These are phyloP conservation scores for Chloromyia formosa DNA, from an alignment of 2,888 invertebrate genomes.

Conservation along the genomic window DNA sequence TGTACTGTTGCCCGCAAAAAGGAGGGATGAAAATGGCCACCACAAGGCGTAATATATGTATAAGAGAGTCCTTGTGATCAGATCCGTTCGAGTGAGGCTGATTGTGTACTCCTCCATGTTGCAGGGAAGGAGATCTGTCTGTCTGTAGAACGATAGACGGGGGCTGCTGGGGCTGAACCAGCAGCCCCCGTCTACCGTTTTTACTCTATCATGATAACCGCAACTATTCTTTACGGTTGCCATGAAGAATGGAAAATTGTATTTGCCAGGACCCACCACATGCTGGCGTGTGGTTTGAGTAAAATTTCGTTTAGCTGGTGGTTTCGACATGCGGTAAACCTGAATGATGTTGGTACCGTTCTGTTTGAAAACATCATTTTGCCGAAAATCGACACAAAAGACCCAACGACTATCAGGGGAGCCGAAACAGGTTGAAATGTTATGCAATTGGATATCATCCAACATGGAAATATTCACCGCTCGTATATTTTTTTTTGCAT, in stretches of 20 bases:
- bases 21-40: too few relatives aligned
- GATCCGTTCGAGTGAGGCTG: too few relatives aligned
- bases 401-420: not conserved
- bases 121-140: too few relatives aligned
- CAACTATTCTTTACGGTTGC: slow-evolving; percentile 37
- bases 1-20: too few relatives aligned
- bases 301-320: slow-evolving; percentile 38
- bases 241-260: slow-evolving; percentile 40
- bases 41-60: too few relatives aligned
- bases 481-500: not conserved
- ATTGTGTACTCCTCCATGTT: too few relatives aligned
- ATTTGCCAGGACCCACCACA: slow-evolving; percentile 29
- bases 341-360: slow-evolving; percentile 27
- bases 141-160: too few relatives aligned
- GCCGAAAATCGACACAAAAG: slow-evolving; percentile 18
- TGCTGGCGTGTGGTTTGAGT: slow-evolving; percentile 37
- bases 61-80: too few relatives aligned
- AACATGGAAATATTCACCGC: slow-evolving; percentile 12
- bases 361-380: slow-evolving; percentile 28
- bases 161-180: too few relatives aligned
- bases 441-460: slow-evolving; percentile 29
- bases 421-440: slow-evolving; percentile 15
- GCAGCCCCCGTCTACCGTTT: not conserved
- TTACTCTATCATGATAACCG: slow-evolving; percentile 23
- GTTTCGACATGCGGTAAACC: slow-evolving; percentile 38